A percentile compares a stretch with the other conserved stretches of the same genome.
Evolutionary conservation across 2,797 vertebrate species (phyloP).

Genomic region (Catamblyrhynchus diadema): DNA sequence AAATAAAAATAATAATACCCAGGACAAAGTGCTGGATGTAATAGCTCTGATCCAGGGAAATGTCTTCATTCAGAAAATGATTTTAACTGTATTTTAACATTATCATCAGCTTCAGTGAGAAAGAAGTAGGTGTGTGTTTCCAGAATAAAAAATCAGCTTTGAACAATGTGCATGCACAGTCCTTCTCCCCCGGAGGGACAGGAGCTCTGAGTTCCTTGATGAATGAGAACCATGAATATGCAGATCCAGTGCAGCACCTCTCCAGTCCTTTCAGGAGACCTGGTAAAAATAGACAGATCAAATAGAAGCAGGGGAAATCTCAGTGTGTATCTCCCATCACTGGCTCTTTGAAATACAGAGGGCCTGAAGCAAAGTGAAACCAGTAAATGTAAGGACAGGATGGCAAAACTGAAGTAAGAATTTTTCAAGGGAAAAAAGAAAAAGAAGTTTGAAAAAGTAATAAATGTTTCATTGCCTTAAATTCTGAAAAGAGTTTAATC

Average conservation of each 20-base stretch:
- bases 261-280: neutral
- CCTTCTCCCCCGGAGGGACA: neutral
- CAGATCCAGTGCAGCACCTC: neutral
- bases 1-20: neutral
- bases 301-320: neutral
- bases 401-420: neutral
- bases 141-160: neutral
- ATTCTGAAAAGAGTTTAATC: constrained; percentile 6
- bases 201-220: neutral
- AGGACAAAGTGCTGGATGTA: neutral
- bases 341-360: neutral
- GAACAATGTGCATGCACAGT: neutral
- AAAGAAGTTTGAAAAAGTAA: neutral
- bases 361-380: neutral
- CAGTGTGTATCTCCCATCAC: neutral
- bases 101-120: neutral
- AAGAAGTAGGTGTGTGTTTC: neutral
- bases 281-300: neutral
- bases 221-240: neutral
- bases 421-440: neutral
- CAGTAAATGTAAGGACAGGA: neutral
- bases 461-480: constrained; percentile 11
- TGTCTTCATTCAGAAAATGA: neutral
- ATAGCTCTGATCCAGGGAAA: neutral
- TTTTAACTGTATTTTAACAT: neutral